Conservation (phyloP, 2,888 invertebrate species). For the Melinaea menophilus region DNA sequence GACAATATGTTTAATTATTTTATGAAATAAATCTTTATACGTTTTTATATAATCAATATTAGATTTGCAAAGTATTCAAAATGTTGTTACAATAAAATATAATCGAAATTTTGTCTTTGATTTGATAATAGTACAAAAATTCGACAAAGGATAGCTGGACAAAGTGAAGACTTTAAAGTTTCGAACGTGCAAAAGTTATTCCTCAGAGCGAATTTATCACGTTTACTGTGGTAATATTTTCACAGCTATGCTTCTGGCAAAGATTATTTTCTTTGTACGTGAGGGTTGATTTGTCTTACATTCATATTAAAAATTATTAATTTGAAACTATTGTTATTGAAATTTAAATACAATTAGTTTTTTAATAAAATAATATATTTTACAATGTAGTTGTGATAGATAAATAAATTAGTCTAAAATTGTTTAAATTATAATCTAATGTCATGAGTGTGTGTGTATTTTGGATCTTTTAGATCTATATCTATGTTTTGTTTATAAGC, state of each 20-base stretch:
- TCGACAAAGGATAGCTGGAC: slow-evolving; percentile 38
- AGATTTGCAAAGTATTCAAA: slow-evolving; percentile 4
- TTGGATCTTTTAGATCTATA: too few relatives aligned
- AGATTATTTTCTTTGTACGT: slow-evolving; percentile 61
- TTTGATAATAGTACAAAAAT: slow-evolving; percentile 29
- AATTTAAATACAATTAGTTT: too few relatives aligned
- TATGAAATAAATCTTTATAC: too few relatives aligned
- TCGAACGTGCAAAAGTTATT: slow-evolving; percentile 56
- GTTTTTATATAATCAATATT: too few relatives aligned
- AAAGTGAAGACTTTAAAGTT: slow-evolving; percentile 48
- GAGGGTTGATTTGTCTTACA: slow-evolving; percentile 35
- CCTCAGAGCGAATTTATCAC: slow-evolving; percentile 60
- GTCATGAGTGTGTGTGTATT: too few relatives aligned
- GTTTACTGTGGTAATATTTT: slow-evolving; percentile 62
- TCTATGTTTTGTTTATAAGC: too few relatives aligned
- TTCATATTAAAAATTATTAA: slow-evolving; percentile 27
- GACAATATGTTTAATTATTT: too few relatives aligned
- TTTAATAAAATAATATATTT: too few relatives aligned
- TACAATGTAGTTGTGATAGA: too few relatives aligned
- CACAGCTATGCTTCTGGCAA: slow-evolving; percentile 64
- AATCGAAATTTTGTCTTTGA: slow-evolving; percentile 26
- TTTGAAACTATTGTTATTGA: too few relatives aligned
- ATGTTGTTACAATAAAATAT: slow-evolving; percentile 20
- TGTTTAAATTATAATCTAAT: too few relatives aligned
- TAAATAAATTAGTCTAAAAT: too few relatives aligned